Conservation (phyloP, 2,888 invertebrate genomes). For the Autographa gamma region DNA sequence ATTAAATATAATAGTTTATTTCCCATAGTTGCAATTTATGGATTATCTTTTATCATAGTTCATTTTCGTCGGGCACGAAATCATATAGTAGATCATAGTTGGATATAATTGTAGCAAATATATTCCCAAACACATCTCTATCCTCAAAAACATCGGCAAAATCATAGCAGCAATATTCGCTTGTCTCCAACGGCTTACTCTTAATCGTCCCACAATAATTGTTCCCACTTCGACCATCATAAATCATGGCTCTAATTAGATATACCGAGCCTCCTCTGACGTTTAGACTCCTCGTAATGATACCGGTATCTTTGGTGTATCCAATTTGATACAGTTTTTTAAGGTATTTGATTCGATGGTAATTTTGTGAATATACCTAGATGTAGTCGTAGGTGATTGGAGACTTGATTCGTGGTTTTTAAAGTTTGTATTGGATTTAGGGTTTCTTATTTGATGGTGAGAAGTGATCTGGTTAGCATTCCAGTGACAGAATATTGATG, state of each 20-base stretch:
- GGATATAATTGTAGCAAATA: neutral
- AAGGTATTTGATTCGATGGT: conserved; percentile 53
- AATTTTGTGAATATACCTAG: conserved; percentile 33
- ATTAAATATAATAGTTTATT: too few relatives aligned
- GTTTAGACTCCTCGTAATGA: conserved; percentile 60
- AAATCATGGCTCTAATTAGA: conserved; percentile 78
- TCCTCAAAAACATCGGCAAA: conserved; percentile 37
- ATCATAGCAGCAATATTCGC: conserved; percentile 30
- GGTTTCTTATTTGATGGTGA: neutral
- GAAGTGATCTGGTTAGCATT: neutral
- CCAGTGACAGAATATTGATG: too few relatives aligned
- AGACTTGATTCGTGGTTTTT: conserved; percentile 47
- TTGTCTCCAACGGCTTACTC: conserved; percentile 62
- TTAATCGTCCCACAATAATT: conserved; percentile 72
- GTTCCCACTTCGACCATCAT: conserved; percentile 72
- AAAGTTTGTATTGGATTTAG: neutral
- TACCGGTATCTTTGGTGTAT: conserved; percentile 57
- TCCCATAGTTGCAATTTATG: too few relatives aligned
- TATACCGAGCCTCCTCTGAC: conserved; percentile 66
- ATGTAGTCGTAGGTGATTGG: conserved; percentile 41
- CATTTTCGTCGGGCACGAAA: too few relatives aligned
- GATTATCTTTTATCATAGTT: too few relatives aligned
- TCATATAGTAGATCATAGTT: too few relatives aligned
- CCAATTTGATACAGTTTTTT: conserved; percentile 58
- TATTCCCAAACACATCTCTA: neutral